Percentiles rank a stretch among this genome's conserved stretches.
Conservation (phyloP, 2,113 vertebrate species). For the Erythrolamprus reginae region DNA sequence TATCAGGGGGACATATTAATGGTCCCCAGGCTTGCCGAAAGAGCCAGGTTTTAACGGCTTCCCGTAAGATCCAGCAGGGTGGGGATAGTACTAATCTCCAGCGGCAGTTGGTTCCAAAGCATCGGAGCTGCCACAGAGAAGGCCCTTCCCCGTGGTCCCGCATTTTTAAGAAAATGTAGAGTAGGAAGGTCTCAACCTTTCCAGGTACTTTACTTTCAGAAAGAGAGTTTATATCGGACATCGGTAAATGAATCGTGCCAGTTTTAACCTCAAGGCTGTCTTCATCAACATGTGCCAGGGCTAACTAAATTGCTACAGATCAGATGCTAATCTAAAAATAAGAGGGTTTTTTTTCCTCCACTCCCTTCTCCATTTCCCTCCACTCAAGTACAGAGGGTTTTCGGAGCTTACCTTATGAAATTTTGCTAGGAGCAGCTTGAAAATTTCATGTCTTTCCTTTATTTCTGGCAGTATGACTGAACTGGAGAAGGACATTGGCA, state of each 20-base stretch:
- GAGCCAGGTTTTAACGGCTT: too few relatives aligned
- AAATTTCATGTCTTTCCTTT: constrained; percentile 51
- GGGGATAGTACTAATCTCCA: too few relatives aligned
- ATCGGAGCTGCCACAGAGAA: too few relatives aligned
- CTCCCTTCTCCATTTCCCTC: too few relatives aligned
- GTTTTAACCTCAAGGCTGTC: not conserved
- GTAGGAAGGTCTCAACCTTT: not conserved
- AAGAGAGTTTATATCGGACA: not conserved
- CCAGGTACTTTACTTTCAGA: not conserved
- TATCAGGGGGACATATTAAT: too few relatives aligned
- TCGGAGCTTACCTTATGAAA: not conserved
- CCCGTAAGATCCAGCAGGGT: too few relatives aligned
- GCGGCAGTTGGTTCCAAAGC: too few relatives aligned
- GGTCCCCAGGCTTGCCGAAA: too few relatives aligned
- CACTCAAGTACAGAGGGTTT: fast-evolving
- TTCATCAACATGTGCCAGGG: not conserved
- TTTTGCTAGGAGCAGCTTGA: constrained; percentile 16
- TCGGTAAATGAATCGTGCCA: not conserved
- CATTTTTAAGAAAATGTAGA: not conserved
- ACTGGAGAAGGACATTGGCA: constrained; percentile 94
- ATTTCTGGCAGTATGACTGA: constrained; percentile 88
- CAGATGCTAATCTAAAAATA: fast-evolving
- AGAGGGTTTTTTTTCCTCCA: not conserved
- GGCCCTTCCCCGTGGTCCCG: too few relatives aligned
- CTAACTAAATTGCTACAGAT: fast-evolving